phyloP scores from a whole-genome alignment of 2,797 vertebrate genomes.

The Macropus fuliginosus region DNA sequence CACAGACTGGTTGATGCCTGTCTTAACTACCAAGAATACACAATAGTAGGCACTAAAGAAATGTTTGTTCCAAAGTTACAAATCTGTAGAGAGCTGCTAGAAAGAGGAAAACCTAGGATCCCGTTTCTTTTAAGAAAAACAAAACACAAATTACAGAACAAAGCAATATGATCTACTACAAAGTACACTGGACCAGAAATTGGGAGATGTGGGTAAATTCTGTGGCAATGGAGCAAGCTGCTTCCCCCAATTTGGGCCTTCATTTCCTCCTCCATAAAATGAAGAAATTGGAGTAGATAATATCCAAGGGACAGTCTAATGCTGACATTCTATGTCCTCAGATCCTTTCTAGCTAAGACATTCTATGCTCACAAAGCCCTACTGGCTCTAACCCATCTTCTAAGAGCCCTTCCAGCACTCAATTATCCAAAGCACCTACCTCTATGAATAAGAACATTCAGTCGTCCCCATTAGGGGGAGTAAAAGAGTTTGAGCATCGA shows the following conservation, averaged over 20 bases:
- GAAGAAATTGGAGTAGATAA: conserved; percentile 17
- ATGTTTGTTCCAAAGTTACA: not conserved
- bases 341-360: not conserved
- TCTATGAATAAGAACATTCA: not conserved
- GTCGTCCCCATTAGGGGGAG: not conserved
- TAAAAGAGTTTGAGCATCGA: not conserved
- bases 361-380: not conserved
- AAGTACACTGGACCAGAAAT: conserved; percentile 22
- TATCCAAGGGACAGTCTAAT: conserved; percentile 38
- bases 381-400: not conserved
- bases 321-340: not conserved
- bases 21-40: not conserved
- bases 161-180: not conserved
- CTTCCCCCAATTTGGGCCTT: conserved; percentile 26
- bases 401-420: too few species aligned
- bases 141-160: not conserved
- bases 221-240: conserved; percentile 20
- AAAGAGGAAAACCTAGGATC: not conserved
- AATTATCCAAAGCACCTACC: not conserved
- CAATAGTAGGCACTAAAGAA: not conserved
- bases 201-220: not conserved
- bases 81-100: not conserved
- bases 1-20: not conserved
- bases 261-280: conserved; percentile 25
- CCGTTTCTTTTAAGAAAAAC: not conserved